Evolutionary conservation across 1,140 invertebrate genomes (phyloP), one percentile per base, ranked within the genome.

Genomic region (Drosophila burlai): DNA sequence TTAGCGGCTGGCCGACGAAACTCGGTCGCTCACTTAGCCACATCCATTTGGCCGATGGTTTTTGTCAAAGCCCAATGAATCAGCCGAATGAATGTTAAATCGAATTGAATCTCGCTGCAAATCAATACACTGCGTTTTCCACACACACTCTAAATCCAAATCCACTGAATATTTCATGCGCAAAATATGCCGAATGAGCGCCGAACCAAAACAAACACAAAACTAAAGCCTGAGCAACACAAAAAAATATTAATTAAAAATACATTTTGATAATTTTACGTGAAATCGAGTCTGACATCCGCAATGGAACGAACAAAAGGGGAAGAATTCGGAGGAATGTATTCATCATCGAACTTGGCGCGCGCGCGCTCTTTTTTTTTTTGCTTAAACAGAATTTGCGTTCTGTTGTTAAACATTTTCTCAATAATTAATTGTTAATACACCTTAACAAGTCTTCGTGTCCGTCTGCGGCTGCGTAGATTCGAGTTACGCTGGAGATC

Each of bases 341-440:
- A 85, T 87, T 81, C 76, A 84, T 89, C 77, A 81, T 71, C 58
- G 61, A 81, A 57, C 29, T 67, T 67, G 75, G 64, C 67, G 84
- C 84, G 85, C 81, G 84, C 85, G 75, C 76, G 65, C 47, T n/a
- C 21, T 29, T 52, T 50, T 67, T 52, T 50, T 67, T 67, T 62
- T 49, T 26, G 42, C 67, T 55, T 31, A 62, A 52, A 63, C 63
- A 29, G n/a, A 64, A 59, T 67, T 42, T 26, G 24, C 21, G 11
- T 78, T 78, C 59, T 71, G 74, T 52, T 83, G 80, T 65, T 87
- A 77, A 87, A 77, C 60, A 76, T 86, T 82, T 89, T 81, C 74
- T 79, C 52, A 79, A 81, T 80, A 82, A 91, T 90, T 90, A 90
- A 90, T 90, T 90, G 83, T 80, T 85, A 90, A 85, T 90, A 55